Base-by-base conservation (phyloP, 2,888 invertebrate genomes). In the Cheiracanthium punctorium region DNA sequence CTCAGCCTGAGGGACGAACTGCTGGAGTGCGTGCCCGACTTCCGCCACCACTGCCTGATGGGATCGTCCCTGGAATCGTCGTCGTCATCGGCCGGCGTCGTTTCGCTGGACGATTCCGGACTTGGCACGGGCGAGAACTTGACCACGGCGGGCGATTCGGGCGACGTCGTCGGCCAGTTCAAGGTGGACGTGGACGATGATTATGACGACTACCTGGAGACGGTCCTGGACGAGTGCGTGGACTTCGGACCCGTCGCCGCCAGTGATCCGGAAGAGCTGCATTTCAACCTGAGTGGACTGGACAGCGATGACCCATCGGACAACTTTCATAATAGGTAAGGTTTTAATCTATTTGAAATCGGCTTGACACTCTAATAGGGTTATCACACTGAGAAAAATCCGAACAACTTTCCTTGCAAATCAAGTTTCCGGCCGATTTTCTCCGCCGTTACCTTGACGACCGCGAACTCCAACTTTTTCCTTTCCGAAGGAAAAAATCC, bases 71-170 rank as follows among this genome's bases (percentile, higher is more conserved):
- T 87, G 14, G 87, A 74, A 1, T 87, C 87, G 1, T 74, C 74
- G 1, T 87, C 87, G 1, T 74, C 74, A 5, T 85, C 85, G 17
- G 73, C 79, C 8, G 82, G 69, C 10, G 72, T 33, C 1, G 20
- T 73, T 1, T 86, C 85, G 1, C 69, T 79, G 37, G 58, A 86
- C 20, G 86, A 86, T 33, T 86, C 86, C 1, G 87, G 87, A n/a
- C 37, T 81, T 8, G 72, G 80, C 14, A 30, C 58, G 1, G 10
- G 58, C 1, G 75, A 80, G 14, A 72, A 43, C 14, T 8, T 65
- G 28, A 33, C 30, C 32, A 43, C 33, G 4, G 48, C 32, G 1
- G 82, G 74, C 17, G n/a, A 30, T 0, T 5, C n/a, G 7, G 72
- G 48, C 29, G 24, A 17, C 8, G 2, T 28, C 17, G 24, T 41